These are phyloP conservation scores for Eristalis intricaria DNA, from an alignment of 2,888 invertebrate species.

Conservation along the genomic window DNA sequence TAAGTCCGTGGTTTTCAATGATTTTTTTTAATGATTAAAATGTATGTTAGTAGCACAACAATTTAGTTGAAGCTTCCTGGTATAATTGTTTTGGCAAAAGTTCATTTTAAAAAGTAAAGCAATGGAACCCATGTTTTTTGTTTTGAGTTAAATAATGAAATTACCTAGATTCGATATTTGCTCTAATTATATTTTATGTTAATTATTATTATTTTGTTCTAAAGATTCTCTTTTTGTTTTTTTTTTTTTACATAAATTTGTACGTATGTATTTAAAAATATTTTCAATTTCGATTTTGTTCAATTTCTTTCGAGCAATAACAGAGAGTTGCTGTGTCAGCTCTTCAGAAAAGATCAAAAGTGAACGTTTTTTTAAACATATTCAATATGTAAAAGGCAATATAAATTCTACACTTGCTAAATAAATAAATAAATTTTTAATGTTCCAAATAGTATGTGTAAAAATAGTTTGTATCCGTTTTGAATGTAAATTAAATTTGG, in stretches of 20 bases:
- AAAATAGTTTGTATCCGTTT: conserved; percentile 24
- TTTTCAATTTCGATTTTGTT: conserved; percentile 21
- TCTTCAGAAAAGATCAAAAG: conserved; percentile 33
- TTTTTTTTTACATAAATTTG: conserved; percentile 23
- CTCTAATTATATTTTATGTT: conserved; percentile 25
- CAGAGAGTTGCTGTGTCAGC: neutral
- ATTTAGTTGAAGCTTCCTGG: neutral
- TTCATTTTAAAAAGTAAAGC: neutral
- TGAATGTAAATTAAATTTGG: conserved; percentile 42
- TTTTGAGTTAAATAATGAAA: neutral
- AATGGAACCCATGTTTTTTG: neutral
- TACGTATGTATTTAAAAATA: conserved; percentile 46
- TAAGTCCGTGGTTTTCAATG: neutral
- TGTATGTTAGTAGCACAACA: neutral
- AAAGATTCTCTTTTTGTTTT: neutral
- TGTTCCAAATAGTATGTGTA: conserved; percentile 7
- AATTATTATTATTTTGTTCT: conserved; percentile 20
- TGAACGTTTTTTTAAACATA: conserved; percentile 47
- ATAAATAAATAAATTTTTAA: conserved; percentile 58
- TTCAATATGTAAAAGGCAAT: conserved; percentile 69
- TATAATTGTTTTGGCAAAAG: neutral
- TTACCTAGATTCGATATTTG: neutral
- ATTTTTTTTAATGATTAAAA: neutral
- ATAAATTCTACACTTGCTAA: conserved; percentile 63
- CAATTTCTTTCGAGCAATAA: neutral